Evolutionary conservation across 1,140 invertebrate species (phyloP).

Genomic region (Acromyrmex charruanus): DNA sequence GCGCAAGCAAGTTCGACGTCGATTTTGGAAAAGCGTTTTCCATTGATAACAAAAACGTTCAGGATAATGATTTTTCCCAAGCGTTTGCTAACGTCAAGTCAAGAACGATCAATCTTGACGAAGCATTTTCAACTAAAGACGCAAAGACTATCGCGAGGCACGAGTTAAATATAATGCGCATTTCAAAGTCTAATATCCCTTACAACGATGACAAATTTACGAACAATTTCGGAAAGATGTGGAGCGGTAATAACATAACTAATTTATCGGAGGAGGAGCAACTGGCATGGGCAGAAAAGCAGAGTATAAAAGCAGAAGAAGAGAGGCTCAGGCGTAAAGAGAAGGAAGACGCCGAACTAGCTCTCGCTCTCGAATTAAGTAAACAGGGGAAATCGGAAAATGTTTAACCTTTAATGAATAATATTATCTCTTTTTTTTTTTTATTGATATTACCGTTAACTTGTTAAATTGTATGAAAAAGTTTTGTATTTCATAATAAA

Average conservation of each 20-base stretch:
- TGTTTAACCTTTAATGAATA: slow-evolving; percentile 47
- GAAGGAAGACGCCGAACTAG: slow-evolving; percentile 81
- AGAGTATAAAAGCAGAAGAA: slow-evolving; percentile 80
- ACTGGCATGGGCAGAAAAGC: slow-evolving; percentile 79
- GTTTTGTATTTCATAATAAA: slow-evolving; percentile 23
- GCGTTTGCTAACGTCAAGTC: slow-evolving; percentile 65
- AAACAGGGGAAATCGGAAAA: slow-evolving; percentile 78
- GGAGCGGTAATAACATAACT: slow-evolving; percentile 76
- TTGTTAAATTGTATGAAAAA: slow-evolving; percentile 25
- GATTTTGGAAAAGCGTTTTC: slow-evolving; percentile 79
- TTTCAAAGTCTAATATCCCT: slow-evolving; percentile 70
- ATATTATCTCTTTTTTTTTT: slow-evolving; percentile 35
- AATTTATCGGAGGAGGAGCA: slow-evolving; percentile 79
- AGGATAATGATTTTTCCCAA: slow-evolving; percentile 69
- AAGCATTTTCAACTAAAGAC: slow-evolving; percentile 76
- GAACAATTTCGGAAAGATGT: slow-evolving; percentile 73
- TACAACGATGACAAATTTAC: slow-evolving; percentile 76
- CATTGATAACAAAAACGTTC: slow-evolving; percentile 77
- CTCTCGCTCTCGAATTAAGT: slow-evolving; percentile 81
- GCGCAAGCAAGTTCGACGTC: slow-evolving; percentile 66
- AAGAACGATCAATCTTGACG: slow-evolving; percentile 77
- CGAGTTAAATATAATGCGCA: slow-evolving; percentile 66
- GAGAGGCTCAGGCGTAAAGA: slow-evolving; percentile 81
- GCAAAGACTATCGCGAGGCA: slow-evolving; percentile 69
- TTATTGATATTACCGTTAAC: slow-evolving; percentile 8